Evolutionary conservation across 2,888 invertebrate genomes (phyloP).

Genomic region (Caprella mutica): DNA sequence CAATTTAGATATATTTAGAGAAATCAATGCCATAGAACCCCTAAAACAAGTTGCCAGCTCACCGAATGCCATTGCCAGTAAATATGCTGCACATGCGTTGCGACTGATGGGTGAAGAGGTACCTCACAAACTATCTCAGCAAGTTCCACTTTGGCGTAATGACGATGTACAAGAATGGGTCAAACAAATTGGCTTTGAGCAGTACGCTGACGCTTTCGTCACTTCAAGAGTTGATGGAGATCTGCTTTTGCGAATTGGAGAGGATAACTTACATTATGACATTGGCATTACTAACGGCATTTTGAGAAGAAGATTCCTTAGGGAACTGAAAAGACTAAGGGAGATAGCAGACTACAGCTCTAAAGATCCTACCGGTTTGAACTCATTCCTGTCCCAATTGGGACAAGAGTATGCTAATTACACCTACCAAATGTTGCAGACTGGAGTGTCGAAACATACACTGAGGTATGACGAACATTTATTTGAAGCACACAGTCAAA

Average conservation of each 20-base stretch:
- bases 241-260: conserved; percentile 77
- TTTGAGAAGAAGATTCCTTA: conserved; percentile 76
- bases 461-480: conserved; percentile 46
- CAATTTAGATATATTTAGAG: conserved; percentile 77
- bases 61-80: conserved; percentile 93
- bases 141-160: conserved; percentile 93
- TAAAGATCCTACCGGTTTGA: conserved; percentile 79
- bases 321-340: conserved; percentile 84
- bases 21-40: conserved; percentile 89
- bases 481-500: not conserved
- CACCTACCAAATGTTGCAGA: conserved; percentile 90
- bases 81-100: conserved; percentile 86
- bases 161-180: conserved; percentile 98
- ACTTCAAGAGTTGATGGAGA: conserved; percentile 95
- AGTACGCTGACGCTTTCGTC: conserved; percentile 69
- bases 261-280: conserved; percentile 82
- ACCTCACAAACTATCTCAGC: conserved; percentile 93
- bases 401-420: conserved; percentile 88
- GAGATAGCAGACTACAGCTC: conserved; percentile 95
- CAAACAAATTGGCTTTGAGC: conserved; percentile 82
- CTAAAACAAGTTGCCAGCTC: conserved; percentile 93
- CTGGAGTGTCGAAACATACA: conserved; percentile 83
- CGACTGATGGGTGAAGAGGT: conserved; percentile 89
- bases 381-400: conserved; percentile 67
- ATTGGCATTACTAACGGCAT: conserved; percentile 89